Base-by-base conservation (phyloP, 2,113 vertebrate genomes). In the Myotis lucifugus region DNA sequence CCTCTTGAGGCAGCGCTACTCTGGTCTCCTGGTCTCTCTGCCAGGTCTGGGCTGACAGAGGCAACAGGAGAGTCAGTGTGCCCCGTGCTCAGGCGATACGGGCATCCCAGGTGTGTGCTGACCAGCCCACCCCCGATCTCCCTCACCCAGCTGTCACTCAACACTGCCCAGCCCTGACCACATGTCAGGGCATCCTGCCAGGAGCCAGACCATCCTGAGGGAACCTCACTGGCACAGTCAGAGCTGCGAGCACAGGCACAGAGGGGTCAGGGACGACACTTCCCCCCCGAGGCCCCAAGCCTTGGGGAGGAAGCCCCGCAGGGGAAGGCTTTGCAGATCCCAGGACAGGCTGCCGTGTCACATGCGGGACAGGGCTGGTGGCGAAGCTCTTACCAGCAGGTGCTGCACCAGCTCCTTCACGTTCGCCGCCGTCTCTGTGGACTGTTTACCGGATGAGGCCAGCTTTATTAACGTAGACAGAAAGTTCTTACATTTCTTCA, bases 401-500 rank as follows among this genome's bases (percentile, higher is more conserved):
- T 99, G 99, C 97, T 99, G 99, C 74, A 99, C 99, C 78, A 99
- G 98, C 86, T 99, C 99, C 96, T 99, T 99, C 97, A 99, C 99
- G 0, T 99, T 99, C 76, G 99, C 99, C 0, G 99, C 99, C 3
- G 99, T 99, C 97, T 99, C 99, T 48, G 99, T 97, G 15, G 99
- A 99, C 98, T 99, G 99, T 96, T 99, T 99, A 93, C 99, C 99
- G 78, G 99, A 99, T 52, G 99, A 99, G 34, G 99, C 99, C 98
- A 99, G 98, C 98, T 99, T 99, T 98, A 99, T 99, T 97, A 99
- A 97, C 1, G 99, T 99, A 23, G 99, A 99, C 94, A 99, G 98
- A 97, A 99, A 99, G 98, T 99, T 99, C 98, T 99, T 99, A 97
- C 99, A 99, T 97, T 99, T 99, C 98, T 99, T 99, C 98, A 99